Percentiles rank a stretch among this genome's conserved stretches.
Evolutionary conservation across 2,797 vertebrate genomes (phyloP).

Genomic region (Sorex maritimensis): DNA sequence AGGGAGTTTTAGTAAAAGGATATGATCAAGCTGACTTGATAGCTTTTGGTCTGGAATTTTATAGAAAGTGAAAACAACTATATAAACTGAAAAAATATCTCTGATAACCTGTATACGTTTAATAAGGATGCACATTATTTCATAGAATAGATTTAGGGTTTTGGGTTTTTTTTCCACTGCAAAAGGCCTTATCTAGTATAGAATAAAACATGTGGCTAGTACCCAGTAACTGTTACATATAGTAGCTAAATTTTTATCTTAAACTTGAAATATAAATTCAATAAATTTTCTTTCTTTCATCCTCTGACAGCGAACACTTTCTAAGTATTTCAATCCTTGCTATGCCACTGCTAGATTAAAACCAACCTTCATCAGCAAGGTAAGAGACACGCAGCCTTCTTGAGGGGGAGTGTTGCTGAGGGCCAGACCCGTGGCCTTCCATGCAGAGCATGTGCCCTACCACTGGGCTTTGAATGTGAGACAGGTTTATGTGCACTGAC

Average conservation of each 20-base stretch:
- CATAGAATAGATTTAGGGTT: background rate
- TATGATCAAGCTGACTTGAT: conserved; percentile 3
- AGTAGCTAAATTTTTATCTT: conserved; percentile 4
- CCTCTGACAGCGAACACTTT: conserved; percentile 94
- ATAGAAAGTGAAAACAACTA: conserved; percentile 25
- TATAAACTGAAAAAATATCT: conserved; percentile 30
- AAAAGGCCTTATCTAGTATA: background rate
- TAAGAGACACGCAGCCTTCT: conserved; percentile 85
- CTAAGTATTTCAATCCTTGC: conserved; percentile 98
- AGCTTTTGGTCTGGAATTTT: conserved; percentile 56
- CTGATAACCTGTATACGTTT: background rate
- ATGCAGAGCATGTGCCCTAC: too few relatives aligned
- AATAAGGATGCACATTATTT: conserved; percentile 17
- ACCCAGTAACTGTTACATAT: background rate
- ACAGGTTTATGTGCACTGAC: background rate
- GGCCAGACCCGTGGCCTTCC: too few relatives aligned
- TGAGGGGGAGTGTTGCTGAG: background rate
- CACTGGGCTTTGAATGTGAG: conserved; percentile 14
- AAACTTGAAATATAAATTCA: conserved; percentile 32
- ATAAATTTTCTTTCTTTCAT: conserved; percentile 59
- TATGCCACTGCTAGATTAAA: conserved; percentile 98
- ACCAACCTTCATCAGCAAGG: conserved; percentile 99
- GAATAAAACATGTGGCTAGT: background rate
- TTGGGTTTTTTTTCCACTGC: too few relatives aligned
- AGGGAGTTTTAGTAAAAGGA: conserved; percentile 51